These are phyloP conservation scores for Chrosomus eos DNA, from an alignment of 2,797 vertebrate genomes.

Conservation along the genomic window DNA sequence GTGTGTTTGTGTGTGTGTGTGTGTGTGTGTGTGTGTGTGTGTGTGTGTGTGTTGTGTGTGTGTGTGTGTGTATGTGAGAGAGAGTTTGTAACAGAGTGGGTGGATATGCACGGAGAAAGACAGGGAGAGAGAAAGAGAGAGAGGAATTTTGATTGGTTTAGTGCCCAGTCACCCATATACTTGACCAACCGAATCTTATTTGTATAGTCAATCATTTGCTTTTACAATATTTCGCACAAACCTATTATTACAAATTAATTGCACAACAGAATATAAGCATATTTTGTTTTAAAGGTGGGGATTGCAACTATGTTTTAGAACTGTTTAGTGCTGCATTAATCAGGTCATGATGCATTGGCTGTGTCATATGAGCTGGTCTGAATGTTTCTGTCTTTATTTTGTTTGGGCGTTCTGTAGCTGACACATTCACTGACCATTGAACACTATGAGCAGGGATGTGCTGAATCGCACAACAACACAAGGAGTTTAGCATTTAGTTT, in stretches of 20 bases:
- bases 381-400: conserved; percentile 27
- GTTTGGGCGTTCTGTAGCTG: not conserved
- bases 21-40: not conserved
- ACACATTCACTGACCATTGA: conserved; percentile 24
- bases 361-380: not conserved
- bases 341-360: not conserved
- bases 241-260: not conserved
- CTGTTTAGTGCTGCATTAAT: not conserved
- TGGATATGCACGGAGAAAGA: not conserved
- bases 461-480: conserved; percentile 1
- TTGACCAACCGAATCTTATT: conserved; percentile 16
- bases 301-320: not conserved
- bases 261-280: not conserved
- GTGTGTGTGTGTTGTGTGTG: conserved; percentile 19
- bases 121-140: not conserved
- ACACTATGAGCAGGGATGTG: not conserved
- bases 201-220: conserved; percentile 8
- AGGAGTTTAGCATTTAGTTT: conserved; percentile 35
- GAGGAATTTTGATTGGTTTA: conserved; percentile 45
- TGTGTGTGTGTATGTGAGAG: not conserved
- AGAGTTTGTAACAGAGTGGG: not conserved
- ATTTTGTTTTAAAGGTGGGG: not conserved
- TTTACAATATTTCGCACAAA: not conserved
- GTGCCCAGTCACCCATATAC: conserved; percentile 42
- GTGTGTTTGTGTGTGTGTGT: not conserved